These are phyloP conservation scores for Mythimna lalbum DNA, from an alignment of 2,888 invertebrate species.

Conservation along the genomic window DNA sequence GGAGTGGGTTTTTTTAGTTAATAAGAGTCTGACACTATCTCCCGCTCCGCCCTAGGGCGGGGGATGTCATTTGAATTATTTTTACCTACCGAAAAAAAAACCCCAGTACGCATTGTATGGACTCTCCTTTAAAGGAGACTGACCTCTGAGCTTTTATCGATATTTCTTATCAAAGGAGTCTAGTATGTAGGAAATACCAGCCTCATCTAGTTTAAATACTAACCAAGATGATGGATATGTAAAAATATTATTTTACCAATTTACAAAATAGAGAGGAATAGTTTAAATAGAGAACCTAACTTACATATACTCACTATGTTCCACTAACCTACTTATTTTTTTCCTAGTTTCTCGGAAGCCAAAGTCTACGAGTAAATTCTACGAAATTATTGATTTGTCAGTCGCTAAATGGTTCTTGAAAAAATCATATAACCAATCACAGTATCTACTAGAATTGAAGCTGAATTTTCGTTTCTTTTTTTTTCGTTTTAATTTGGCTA, in stretches of 20 bases:
- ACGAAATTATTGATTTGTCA: background rate
- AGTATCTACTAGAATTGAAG: background rate
- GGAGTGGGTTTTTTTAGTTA: too few relatives aligned
- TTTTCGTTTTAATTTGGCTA: background rate
- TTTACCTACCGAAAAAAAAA: too few relatives aligned
- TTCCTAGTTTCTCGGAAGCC: background rate
- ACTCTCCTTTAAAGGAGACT: background rate
- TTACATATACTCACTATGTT: too few relatives aligned
- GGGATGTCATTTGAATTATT: too few relatives aligned
- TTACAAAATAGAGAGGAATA: background rate
- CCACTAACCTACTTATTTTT: too few relatives aligned
- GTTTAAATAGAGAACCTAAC: too few relatives aligned
- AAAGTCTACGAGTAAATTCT: too few relatives aligned
- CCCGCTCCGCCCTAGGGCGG: too few relatives aligned
- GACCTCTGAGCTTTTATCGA: background rate
- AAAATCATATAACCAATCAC: background rate
- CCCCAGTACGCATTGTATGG: background rate
- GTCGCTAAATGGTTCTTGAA: background rate
- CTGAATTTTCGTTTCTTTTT: background rate
- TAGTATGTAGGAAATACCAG: too few relatives aligned
- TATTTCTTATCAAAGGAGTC: background rate
- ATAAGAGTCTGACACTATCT: too few relatives aligned
- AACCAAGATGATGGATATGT: background rate
- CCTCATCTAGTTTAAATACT: background rate
- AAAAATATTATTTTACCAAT: background rate